Conservation (phyloP, 2,888 invertebrate genomes). For the Crematogaster levior region DNA sequence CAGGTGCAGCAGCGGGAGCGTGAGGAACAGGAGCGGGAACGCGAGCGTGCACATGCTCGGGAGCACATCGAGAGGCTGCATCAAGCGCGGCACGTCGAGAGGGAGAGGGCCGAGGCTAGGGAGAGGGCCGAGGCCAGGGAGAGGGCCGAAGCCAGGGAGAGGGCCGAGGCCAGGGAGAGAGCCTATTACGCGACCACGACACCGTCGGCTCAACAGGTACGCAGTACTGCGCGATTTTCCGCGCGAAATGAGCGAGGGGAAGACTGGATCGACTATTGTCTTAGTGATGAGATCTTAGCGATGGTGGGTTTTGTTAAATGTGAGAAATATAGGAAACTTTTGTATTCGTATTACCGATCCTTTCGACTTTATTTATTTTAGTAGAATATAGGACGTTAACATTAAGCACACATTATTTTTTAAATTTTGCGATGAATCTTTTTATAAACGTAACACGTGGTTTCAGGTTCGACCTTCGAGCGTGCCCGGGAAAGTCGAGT, state of each 20-base stretch:
- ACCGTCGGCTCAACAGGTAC: conserved; percentile 82
- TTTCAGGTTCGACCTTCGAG: conserved; percentile 82
- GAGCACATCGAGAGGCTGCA: conserved; percentile 80
- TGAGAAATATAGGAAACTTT: background rate
- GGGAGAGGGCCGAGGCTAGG: no score
- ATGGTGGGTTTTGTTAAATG: background rate
- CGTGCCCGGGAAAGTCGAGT: conserved; percentile 83
- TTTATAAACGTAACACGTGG: background rate
- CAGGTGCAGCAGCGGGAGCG: conserved; percentile 76
- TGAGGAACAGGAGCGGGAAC: conserved; percentile 74
- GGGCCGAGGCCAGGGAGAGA: conserved; percentile 85
- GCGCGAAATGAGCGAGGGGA: no score
- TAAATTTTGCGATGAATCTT: background rate
- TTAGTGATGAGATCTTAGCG: background rate
- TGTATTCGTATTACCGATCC: background rate
- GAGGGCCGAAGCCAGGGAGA: background rate
- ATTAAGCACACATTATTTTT: no score
- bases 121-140: conserved; percentile 58
- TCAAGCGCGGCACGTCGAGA: conserved; percentile 79
- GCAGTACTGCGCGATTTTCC: background rate
- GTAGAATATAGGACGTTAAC: background rate
- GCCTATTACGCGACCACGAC: conserved; percentile 86
- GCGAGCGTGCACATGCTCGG: conserved; percentile 66
- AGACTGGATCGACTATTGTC: background rate
- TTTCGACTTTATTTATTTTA: background rate